phyloP scores from a whole-genome alignment of 1,140 invertebrate genomes.

The Drosophila pachea region DNA sequence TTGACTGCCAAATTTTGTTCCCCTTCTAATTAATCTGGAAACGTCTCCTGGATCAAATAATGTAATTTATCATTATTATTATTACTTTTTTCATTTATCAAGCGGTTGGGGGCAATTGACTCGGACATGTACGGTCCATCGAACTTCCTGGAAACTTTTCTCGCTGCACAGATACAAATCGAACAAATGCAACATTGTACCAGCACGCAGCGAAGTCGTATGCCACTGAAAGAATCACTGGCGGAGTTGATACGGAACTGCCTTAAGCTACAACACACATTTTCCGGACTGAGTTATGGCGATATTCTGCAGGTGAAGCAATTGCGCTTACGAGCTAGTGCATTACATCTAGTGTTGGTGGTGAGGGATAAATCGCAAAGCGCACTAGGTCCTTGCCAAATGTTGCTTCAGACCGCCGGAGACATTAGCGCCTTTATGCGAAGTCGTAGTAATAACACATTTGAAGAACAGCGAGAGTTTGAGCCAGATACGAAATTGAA shows the following conservation, averaged over 20 bases:
- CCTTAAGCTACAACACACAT: constrained; percentile 89
- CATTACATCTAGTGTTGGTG: constrained; percentile 88
- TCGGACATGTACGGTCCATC: constrained; percentile 89
- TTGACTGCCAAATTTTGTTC: too few species aligned
- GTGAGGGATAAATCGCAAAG: constrained; percentile 80
- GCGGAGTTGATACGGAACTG: constrained; percentile 84
- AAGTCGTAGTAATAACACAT: constrained; percentile 5
- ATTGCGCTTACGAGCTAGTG: constrained; percentile 89
- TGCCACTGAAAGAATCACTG: constrained; percentile 78
- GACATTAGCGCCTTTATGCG: constrained; percentile 70
- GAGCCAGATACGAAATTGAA: constrained; percentile 10
- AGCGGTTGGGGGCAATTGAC: constrained; percentile 91
- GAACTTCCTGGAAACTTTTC: constrained; percentile 90
- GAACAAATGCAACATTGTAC: constrained; percentile 75
- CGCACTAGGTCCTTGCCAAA: constrained; percentile 80
- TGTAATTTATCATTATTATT: background rate
- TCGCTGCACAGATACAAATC: constrained; percentile 83
- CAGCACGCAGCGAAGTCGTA: constrained; percentile 61
- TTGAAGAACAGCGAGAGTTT: background rate
- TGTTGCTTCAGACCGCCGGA: constrained; percentile 72
- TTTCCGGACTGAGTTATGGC: constrained; percentile 86
- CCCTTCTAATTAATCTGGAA: too few species aligned
- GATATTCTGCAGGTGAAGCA: constrained; percentile 90
- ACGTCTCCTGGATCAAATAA: too few species aligned
- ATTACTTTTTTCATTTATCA: background rate